These are phyloP conservation scores for Enteromius treurensis DNA, from an alignment of 2,797 vertebrate species.

Conservation along the genomic window DNA sequence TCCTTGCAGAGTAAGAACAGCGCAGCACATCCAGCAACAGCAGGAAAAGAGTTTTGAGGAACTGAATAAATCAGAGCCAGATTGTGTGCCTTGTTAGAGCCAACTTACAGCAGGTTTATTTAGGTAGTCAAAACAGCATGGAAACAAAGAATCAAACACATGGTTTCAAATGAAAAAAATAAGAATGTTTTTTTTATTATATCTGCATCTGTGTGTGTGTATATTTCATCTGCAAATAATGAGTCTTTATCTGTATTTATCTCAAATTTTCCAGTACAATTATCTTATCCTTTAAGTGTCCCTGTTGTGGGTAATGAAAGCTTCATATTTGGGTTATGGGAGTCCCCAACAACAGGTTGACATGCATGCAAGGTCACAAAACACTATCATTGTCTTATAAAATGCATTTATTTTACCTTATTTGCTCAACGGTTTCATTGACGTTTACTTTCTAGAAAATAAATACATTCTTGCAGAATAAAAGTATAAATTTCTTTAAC, in stretches of 20 bases:
- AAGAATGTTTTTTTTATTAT: not conserved
- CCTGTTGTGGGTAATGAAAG: too few relatives aligned
- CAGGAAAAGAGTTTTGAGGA: slow-evolving; percentile 32
- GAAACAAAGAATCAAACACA: slow-evolving; percentile 29
- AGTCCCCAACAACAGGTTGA: too few relatives aligned
- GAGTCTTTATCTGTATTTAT: not conserved
- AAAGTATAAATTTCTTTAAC: not conserved
- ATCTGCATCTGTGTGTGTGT: not conserved
- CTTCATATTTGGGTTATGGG: too few relatives aligned
- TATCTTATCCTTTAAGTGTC: not conserved
- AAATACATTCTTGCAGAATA: not conserved
- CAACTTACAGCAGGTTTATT: slow-evolving; percentile 33
- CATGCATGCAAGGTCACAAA: too few relatives aligned
- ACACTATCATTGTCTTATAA: not conserved
- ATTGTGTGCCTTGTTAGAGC: slow-evolving; percentile 16
- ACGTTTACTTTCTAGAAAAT: not conserved
- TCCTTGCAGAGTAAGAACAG: slow-evolving; percentile 22
- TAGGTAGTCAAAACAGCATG: slow-evolving; percentile 19
- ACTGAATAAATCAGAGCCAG: slow-evolving; percentile 46
- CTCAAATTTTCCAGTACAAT: not conserved
- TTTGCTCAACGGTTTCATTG: too few relatives aligned
- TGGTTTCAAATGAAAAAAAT: not conserved
- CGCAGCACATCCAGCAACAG: slow-evolving; percentile 32
- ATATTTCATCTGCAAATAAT: not conserved
- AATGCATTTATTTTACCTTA: too few relatives aligned